A percentile compares a stretch with the other conserved stretches of the same genome.
phyloP scores from a whole-genome alignment of 2,797 vertebrate genomes.

The Sebastiscus tertius region DNA sequence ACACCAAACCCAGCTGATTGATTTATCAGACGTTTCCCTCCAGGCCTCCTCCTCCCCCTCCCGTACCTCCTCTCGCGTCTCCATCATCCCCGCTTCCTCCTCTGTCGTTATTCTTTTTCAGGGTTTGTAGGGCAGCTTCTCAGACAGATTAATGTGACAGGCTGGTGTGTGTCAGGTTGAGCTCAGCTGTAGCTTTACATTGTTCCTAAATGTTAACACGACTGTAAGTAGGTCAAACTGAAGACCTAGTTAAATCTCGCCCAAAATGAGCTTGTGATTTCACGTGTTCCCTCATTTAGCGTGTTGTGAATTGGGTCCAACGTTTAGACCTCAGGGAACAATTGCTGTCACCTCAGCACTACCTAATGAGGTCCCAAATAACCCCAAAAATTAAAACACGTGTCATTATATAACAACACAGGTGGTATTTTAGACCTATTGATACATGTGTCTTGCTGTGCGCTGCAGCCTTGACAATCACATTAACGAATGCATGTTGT shows the following conservation, averaged over 20 bases:
- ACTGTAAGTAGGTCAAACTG: constrained; percentile 59
- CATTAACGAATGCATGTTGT: not conserved
- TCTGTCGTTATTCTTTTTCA: constrained; percentile 38
- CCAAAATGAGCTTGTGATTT: constrained; percentile 22
- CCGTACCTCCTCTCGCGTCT: not conserved
- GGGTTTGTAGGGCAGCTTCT: constrained; percentile 58
- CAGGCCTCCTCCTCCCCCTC: constrained; percentile 1
- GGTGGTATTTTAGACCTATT: constrained; percentile 6
- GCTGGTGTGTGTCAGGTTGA: constrained; percentile 37
- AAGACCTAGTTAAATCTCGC: constrained; percentile 25
- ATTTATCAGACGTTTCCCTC: constrained; percentile 58
- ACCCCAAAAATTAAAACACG: not conserved
- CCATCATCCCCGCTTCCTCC: constrained; percentile 21
- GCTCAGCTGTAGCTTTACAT: constrained; percentile 36
- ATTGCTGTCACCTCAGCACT: constrained; percentile 24
- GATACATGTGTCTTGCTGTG: not conserved
- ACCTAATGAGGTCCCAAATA: constrained; percentile 32
- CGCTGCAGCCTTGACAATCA: constrained; percentile 3
- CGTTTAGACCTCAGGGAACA: constrained; percentile 7
- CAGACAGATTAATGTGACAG: constrained; percentile 21
- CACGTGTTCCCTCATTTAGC: not conserved
- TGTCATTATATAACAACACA: constrained; percentile 6
- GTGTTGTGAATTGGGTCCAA: constrained; percentile 6
- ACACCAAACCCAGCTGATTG: constrained; percentile 50
- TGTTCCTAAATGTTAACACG: constrained; percentile 34